Evolutionary conservation across 37 sponge, comb jelly and placozoan genomes (phyloP).

Genomic region (Diacarnus erythraeanus): DNA sequence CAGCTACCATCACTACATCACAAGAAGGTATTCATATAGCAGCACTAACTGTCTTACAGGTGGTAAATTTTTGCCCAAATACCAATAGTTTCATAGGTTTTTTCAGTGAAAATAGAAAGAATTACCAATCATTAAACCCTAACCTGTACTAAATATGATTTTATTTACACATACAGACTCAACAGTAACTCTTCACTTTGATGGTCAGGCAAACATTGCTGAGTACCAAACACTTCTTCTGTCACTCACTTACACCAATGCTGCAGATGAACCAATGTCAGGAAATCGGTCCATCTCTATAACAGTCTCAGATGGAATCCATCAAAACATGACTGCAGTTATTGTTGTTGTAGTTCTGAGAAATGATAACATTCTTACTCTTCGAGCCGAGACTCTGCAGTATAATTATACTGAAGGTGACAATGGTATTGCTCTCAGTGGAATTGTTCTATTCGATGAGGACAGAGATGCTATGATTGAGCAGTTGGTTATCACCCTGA

Average conservation of each 20-base stretch:
- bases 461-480: slow-evolving; percentile 13
- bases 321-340: slow-evolving; percentile 14
- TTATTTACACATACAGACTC: background rate
- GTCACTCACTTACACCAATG: slow-evolving; percentile 38
- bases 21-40: background rate
- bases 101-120: too few relatives aligned
- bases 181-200: background rate
- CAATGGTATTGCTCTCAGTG: background rate
- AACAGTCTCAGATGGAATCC: slow-evolving; percentile 42
- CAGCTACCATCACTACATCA: background rate
- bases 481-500: slow-evolving; percentile 14
- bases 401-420: slow-evolving; percentile 34
- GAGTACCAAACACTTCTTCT: slow-evolving; percentile 8
- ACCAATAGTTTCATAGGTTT: too few relatives aligned
- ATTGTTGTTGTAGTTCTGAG: slow-evolving; percentile 14
- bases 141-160: too few relatives aligned
- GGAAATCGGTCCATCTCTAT: slow-evolving; percentile 27
- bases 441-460: slow-evolving; percentile 9
- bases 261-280: slow-evolving; percentile 33
- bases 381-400: slow-evolving; percentile 10
- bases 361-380: slow-evolving; percentile 41
- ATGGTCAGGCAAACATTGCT: background rate
- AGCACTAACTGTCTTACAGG: too few relatives aligned
- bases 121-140: too few relatives aligned
- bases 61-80: too few relatives aligned